Evolutionary conservation across 2,797 vertebrate species (phyloP).

Genomic region (Anabas testudineus): DNA sequence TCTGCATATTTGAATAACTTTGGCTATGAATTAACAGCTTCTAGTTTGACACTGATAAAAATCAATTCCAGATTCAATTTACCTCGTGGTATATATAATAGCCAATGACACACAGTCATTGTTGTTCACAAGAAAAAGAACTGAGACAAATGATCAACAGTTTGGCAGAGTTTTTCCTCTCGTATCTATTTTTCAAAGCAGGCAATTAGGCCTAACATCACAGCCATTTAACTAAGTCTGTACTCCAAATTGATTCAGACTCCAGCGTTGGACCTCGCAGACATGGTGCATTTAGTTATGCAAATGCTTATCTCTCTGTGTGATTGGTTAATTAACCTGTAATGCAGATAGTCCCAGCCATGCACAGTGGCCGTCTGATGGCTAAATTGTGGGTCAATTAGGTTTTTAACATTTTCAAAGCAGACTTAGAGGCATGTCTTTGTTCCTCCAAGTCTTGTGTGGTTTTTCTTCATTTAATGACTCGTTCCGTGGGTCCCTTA

Average conservation of each 20-base stretch:
- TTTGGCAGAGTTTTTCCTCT: conserved; percentile 70
- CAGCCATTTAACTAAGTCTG: conserved; percentile 83
- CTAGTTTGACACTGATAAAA: conserved; percentile 61
- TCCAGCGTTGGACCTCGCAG: conserved; percentile 79
- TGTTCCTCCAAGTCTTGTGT: conserved; percentile 75
- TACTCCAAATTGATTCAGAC: conserved; percentile 85
- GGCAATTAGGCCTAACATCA: conserved; percentile 84
- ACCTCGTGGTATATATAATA: conserved; percentile 55
- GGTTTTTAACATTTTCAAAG: conserved; percentile 84
- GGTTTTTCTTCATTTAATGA: conserved; percentile 80
- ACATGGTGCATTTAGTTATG: conserved; percentile 86
- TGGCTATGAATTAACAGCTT: conserved; percentile 37
- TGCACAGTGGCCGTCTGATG: conserved; percentile 79
- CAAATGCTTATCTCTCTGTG: conserved; percentile 84
- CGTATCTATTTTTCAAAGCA: conserved; percentile 78
- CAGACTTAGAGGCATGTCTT: conserved; percentile 73
- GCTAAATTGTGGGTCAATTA: conserved; percentile 84
- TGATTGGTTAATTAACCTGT: conserved; percentile 89
- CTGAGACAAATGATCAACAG: conserved; percentile 68
- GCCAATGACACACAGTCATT: conserved; percentile 59
- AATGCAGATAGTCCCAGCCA: conserved; percentile 78
- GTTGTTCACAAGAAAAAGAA: conserved; percentile 57
- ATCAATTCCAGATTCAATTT: conserved; percentile 70
- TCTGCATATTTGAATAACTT: conserved; percentile 45
- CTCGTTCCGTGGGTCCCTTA: conserved; percentile 73